A percentile compares a stretch with the other conserved stretches of the same genome.
These are phyloP conservation scores for Oreochromis tanganicae DNA, from an alignment of 2,113 vertebrate genomes.

Conservation along the genomic window DNA sequence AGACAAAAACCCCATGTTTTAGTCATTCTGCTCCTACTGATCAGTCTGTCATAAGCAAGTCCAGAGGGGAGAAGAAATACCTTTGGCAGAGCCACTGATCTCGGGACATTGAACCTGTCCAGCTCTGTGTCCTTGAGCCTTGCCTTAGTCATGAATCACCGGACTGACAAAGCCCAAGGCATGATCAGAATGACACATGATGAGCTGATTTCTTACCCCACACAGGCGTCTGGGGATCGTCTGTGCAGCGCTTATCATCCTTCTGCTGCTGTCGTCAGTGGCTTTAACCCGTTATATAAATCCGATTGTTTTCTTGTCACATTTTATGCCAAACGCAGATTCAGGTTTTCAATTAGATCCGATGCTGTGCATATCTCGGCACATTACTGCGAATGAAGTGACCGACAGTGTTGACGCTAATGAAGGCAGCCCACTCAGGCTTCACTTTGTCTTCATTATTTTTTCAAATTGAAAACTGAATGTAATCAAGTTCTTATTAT, in stretches of 20 bases:
- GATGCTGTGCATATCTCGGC: background rate
- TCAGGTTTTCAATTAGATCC: background rate
- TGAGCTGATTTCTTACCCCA: conserved; percentile 16
- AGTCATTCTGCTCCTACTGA: background rate
- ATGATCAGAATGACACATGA: conserved; percentile 8
- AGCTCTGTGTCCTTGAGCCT: background rate
- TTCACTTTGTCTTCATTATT: background rate
- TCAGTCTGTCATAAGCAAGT: background rate
- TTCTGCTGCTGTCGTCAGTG: conserved; percentile 17
- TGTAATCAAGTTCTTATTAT: background rate
- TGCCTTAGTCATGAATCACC: background rate
- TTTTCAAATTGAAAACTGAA: background rate
- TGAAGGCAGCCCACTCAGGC: background rate
- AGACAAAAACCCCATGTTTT: background rate
- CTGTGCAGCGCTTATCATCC: conserved; percentile 2
- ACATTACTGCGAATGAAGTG: background rate
- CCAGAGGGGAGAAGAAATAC: background rate
- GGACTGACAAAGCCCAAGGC: background rate
- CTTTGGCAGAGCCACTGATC: background rate
- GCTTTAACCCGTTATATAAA: conserved; percentile 1
- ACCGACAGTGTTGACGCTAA: background rate
- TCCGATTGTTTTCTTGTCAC: conserved; percentile 4
- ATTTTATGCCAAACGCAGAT: background rate
- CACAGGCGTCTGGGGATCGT: background rate
- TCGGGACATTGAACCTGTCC: background rate